phyloP scores from a whole-genome alignment of 2,113 vertebrate species.

The Malaclemys terrapin region DNA sequence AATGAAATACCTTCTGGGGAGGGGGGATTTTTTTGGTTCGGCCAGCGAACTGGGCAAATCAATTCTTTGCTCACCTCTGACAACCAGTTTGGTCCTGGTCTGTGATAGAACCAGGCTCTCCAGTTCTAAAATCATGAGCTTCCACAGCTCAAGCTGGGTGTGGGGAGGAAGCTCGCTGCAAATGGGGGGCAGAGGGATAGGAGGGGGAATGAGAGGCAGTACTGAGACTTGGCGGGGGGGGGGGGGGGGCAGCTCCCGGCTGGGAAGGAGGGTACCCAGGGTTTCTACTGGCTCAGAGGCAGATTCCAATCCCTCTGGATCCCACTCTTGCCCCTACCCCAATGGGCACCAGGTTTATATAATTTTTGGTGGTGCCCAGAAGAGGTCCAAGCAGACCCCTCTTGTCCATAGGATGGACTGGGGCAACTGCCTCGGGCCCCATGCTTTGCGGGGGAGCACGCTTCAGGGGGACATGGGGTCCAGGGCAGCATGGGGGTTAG shows the following conservation, averaged over 20 bases:
- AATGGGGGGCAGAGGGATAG: not conserved
- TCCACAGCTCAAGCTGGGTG: not conserved
- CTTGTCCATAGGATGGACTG: too few relatives aligned
- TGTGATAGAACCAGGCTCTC: too few relatives aligned
- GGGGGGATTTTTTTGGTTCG: not conserved
- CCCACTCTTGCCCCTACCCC: not conserved
- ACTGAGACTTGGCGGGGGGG: not conserved
- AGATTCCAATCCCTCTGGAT: not conserved
- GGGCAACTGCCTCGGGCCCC: too few relatives aligned
- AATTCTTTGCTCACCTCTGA: not conserved
- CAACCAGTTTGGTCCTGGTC: too few relatives aligned
- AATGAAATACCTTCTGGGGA: not conserved
- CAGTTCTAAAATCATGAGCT: not conserved
- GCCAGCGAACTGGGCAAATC: not conserved
- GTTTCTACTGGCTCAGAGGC: not conserved
- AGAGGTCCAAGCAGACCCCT: too few relatives aligned
- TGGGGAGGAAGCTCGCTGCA: not conserved
- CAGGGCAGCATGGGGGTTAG: too few relatives aligned
- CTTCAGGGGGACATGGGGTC: too few relatives aligned
- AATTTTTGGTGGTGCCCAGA: too few relatives aligned
- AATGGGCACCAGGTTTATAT: too few relatives aligned
- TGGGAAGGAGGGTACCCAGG: not conserved
- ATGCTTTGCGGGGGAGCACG: too few relatives aligned
- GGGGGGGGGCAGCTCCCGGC: not conserved
- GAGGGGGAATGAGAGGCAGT: not conserved